Conservation (phyloP, 2,113 vertebrate genomes). For the Oncorhynchus masou region DNA sequence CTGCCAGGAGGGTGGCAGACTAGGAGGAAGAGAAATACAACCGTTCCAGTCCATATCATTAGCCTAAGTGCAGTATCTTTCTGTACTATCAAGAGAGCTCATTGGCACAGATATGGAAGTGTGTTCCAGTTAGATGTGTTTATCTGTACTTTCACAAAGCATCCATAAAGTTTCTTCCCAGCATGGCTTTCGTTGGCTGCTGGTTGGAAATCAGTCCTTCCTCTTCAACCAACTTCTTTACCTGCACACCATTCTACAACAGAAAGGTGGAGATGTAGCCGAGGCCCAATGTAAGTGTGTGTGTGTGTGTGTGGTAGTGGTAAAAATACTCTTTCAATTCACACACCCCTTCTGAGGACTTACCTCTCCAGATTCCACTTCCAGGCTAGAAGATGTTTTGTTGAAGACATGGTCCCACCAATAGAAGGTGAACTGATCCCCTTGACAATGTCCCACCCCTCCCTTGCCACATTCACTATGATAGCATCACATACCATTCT, state of each 20-base stretch:
- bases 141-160: slow-evolving; percentile 87
- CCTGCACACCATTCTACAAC: slow-evolving; percentile 76
- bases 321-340: too few relatives aligned
- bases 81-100: too few relatives aligned
- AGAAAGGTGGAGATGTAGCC: neutral
- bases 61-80: neutral
- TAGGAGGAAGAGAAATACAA: slow-evolving; percentile 38
- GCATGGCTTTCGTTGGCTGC: slow-evolving; percentile 68
- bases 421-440: slow-evolving; percentile 88
- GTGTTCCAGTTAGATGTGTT: neutral
- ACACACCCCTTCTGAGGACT: neutral
- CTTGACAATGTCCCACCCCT: slow-evolving; percentile 87
- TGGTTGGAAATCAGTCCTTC: slow-evolving; percentile 70
- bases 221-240: slow-evolving; percentile 65
- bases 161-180: slow-evolving; percentile 78
- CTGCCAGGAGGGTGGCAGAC: slow-evolving; percentile 80
- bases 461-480: slow-evolving; percentile 84
- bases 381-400: slow-evolving; percentile 80
- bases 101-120: too few relatives aligned
- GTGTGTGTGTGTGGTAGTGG: neutral
- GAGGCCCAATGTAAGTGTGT: neutral
- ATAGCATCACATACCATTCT: slow-evolving; percentile 84
- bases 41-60: neutral
- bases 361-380: slow-evolving; percentile 80
- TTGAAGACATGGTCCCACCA: slow-evolving; percentile 98